A percentile compares a stretch with the other conserved stretches of the same genome.
These are phyloP conservation scores for Tromatobia lineatoria DNA, from an alignment of 2,888 invertebrate species.

Conservation along the genomic window DNA sequence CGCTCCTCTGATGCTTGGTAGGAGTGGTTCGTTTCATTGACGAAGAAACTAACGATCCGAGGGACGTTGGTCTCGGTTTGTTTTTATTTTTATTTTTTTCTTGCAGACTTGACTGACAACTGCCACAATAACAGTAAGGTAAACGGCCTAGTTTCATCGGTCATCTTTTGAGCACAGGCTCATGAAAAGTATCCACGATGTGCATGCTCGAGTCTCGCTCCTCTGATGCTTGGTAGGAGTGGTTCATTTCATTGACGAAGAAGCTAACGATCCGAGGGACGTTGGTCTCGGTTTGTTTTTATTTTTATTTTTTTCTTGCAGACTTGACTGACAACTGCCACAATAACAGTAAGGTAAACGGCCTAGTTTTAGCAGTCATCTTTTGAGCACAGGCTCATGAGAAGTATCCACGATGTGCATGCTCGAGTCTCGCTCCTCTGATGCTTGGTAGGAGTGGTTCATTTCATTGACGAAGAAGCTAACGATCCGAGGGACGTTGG, in stretches of 20 bases:
- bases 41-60: constrained; percentile 48
- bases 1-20: not conserved
- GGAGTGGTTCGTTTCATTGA: constrained; percentile 57
- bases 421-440: not conserved
- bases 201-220: constrained; percentile 12
- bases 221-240: not conserved
- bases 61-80: not conserved
- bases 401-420: constrained; percentile 11
- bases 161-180: too few relatives aligned
- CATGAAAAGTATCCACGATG: constrained; percentile 1
- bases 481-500: constrained; percentile 28
- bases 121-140: too few relatives aligned
- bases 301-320: not conserved
- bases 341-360: too few relatives aligned
- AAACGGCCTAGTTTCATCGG: too few relatives aligned
- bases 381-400: too few relatives aligned
- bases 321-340: too few relatives aligned
- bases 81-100: not conserved
- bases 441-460: constrained; percentile 14
- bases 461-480: constrained; percentile 61
- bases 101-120: too few relatives aligned
- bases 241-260: constrained; percentile 60
- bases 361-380: too few relatives aligned
- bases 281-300: not conserved
- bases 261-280: constrained; percentile 38